Conservation (phyloP, 2,113 vertebrate genomes). For the Acrocephalus kingi region DNA sequence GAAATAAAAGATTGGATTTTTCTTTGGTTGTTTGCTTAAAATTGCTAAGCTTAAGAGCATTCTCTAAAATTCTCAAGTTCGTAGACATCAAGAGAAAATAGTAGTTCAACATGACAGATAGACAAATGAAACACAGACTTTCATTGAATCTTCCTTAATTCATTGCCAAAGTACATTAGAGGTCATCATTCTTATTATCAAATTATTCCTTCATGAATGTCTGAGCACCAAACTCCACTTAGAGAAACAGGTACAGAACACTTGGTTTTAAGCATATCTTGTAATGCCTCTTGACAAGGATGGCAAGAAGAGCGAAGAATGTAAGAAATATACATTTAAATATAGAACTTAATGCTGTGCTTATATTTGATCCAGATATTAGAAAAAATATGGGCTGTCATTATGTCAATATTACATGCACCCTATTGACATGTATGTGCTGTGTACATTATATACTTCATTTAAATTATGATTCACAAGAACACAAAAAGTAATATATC, state of each 20-base stretch:
- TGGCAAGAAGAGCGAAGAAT: neutral
- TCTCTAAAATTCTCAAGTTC: conserved; percentile 33
- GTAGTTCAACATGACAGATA: conserved; percentile 34
- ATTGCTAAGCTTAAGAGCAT: neutral
- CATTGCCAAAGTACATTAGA: conserved; percentile 2
- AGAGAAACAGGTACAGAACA: neutral
- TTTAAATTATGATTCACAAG: neutral
- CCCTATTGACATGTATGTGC: neutral
- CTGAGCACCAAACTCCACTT: neutral
- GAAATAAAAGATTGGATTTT: neutral
- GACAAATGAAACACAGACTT: conserved; percentile 23
- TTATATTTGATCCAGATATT: neutral
- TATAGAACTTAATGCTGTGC: neutral
- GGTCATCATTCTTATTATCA: neutral
- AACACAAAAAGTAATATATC: neutral
- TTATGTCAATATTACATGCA: neutral
- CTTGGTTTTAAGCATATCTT: neutral
- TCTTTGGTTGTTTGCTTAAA: neutral
- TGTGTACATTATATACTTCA: neutral
- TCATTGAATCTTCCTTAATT: conserved; percentile 50
- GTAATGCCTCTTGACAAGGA: neutral
- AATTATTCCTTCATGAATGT: neutral
- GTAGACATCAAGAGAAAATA: conserved; percentile 2
- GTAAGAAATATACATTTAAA: neutral
- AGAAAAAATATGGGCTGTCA: neutral